These are phyloP conservation scores for Machaerirhynchus nigripectus DNA, from an alignment of 2,113 vertebrate genomes.

Conservation along the genomic window DNA sequence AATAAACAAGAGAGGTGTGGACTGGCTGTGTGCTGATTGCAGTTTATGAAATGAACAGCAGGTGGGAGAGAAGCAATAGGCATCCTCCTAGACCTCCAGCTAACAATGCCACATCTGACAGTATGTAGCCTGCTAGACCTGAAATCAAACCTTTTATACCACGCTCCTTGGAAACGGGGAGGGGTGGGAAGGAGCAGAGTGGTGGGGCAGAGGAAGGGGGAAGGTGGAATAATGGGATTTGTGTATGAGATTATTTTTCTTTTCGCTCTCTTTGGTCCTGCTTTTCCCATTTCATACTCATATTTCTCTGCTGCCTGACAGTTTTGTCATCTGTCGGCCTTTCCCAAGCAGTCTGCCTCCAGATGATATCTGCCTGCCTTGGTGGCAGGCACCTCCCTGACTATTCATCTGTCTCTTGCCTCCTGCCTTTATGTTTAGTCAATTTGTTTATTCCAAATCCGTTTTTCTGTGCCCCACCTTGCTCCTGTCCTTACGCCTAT, in stretches of 20 bases:
- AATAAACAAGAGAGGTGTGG: constrained; percentile 48
- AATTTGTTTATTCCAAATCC: not conserved
- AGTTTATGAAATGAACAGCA: constrained; percentile 66
- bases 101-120: not conserved
- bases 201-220: not conserved
- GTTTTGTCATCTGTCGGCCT: not conserved
- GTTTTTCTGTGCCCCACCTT: not conserved
- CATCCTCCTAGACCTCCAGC: constrained; percentile 41
- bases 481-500: not conserved
- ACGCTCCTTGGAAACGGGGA: not conserved
- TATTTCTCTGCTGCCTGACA: not conserved
- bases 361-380: constrained; percentile 23
- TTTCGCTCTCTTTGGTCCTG: not conserved
- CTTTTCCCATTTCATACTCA: not conserved
- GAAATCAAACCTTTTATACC: constrained; percentile 3
- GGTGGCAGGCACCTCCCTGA: constrained; percentile 39
- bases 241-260: not conserved
- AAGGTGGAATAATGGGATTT: not conserved
- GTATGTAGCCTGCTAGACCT: not conserved
- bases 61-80: constrained; percentile 64
- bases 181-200: not conserved
- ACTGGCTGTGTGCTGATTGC: constrained; percentile 46
- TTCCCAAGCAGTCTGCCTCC: not conserved
- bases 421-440: not conserved
- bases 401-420: not conserved